These are phyloP conservation scores for Tringa solitaria DNA, from an alignment of 2,113 vertebrate genomes.

Conservation along the genomic window DNA sequence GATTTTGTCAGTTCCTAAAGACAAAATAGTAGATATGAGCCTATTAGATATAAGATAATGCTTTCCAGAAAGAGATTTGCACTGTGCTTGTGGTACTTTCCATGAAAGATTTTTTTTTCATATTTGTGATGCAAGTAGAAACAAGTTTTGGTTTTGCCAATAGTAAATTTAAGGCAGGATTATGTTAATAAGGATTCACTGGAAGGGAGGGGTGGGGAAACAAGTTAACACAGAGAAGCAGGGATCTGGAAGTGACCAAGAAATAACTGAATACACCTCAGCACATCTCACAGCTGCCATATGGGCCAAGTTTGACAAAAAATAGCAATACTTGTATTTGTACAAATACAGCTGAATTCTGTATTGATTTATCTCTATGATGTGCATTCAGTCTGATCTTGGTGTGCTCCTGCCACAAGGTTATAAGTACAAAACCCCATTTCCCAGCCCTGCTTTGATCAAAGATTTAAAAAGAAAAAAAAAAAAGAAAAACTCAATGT, in stretches of 20 bases:
- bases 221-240: neutral
- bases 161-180: neutral
- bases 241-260: neutral
- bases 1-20: neutral
- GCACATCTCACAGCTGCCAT: neutral
- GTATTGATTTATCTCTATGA: no score
- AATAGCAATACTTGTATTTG: neutral
- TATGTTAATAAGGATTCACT: neutral
- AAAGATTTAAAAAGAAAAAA: neutral
- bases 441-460: neutral
- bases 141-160: neutral
- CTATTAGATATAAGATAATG: neutral
- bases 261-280: neutral
- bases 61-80: neutral
- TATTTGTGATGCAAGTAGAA: neutral
- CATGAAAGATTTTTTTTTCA: neutral
- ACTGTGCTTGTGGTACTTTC: fast-evolving
- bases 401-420: neutral
- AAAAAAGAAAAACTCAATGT: neutral
- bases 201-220: neutral
- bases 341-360: neutral
- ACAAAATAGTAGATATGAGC: neutral
- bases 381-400: neutral
- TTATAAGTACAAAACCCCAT: neutral
- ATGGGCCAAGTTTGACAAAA: neutral